Evolutionary conservation across 2,113 vertebrate species (phyloP).

Genomic region (Enhydra lutris): DNA sequence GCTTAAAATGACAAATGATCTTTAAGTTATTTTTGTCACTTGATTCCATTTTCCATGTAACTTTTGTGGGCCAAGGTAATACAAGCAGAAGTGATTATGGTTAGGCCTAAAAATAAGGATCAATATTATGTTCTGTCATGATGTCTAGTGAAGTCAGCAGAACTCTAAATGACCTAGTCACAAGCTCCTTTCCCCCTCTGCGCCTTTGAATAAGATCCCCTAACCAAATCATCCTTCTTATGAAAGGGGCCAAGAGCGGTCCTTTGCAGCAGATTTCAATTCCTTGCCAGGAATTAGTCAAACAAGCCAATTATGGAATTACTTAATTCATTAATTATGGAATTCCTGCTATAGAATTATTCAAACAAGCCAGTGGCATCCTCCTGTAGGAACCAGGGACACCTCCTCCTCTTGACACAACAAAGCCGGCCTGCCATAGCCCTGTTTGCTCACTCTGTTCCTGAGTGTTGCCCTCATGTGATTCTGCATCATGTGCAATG

Average conservation of each 20-base stretch:
- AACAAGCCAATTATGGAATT: neutral
- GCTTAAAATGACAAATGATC: conserved; percentile 6
- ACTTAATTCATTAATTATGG: neutral
- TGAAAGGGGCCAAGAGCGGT: neutral
- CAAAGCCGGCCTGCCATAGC: neutral
- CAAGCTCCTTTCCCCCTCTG: neutral
- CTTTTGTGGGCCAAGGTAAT: neutral
- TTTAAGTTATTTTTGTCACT: neutral
- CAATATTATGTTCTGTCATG: neutral
- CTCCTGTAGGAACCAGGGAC: neutral
- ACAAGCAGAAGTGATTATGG: neutral
- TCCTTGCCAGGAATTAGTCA: neutral
- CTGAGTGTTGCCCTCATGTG: accelerated
- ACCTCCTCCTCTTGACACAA: neutral
- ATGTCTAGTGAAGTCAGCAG: neutral
- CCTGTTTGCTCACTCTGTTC: neutral
- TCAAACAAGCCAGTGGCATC: neutral
- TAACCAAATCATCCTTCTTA: neutral
- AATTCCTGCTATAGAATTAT: neutral
- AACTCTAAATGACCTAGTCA: neutral
- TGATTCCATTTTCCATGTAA: neutral
- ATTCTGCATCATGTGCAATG: neutral
- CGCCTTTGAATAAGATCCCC: neutral
- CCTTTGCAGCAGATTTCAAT: neutral
- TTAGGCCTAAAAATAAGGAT: neutral